phyloP scores from a whole-genome alignment of 1,140 invertebrate genomes.

The Whitmania pigra region DNA sequence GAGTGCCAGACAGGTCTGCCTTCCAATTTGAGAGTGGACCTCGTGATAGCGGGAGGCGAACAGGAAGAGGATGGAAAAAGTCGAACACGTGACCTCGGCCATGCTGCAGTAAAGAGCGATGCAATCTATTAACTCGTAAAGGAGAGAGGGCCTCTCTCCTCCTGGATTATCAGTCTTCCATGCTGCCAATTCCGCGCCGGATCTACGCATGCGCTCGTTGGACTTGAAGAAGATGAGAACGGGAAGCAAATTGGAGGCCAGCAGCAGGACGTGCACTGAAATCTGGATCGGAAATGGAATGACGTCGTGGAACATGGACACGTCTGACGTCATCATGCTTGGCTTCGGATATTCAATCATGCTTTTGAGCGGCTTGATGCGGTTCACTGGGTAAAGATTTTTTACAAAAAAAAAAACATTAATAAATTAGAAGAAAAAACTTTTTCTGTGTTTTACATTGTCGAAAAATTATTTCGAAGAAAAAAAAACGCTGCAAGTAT shows the following conservation, averaged over 20 bases:
- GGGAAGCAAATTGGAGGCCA: not conserved
- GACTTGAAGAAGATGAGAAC: constrained; percentile 8
- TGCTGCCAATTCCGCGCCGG: too few species aligned
- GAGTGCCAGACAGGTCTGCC: not conserved
- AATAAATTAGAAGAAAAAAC: not conserved
- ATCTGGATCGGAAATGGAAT: constrained; percentile 8
- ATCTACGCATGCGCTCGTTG: not conserved
- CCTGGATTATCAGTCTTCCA: too few species aligned
- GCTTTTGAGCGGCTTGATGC: too few species aligned
- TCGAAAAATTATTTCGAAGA: too few species aligned
- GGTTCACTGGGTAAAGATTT: too few species aligned
- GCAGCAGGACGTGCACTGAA: not conserved
- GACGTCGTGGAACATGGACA: not conserved
- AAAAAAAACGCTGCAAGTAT: not conserved
- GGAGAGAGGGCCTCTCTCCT: too few species aligned
- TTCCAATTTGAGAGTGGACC: not conserved
- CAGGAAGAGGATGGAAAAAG: not conserved
- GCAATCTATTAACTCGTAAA: not conserved
- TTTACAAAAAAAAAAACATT: too few species aligned
- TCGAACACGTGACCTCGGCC: not conserved
- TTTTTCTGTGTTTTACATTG: too few species aligned
- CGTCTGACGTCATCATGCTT: too few species aligned
- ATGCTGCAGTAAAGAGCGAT: constrained; percentile 9
- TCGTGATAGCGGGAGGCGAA: not conserved
- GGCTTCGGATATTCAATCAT: too few species aligned